These are phyloP conservation scores for Himalopsyche kuldschensis DNA, from an alignment of 2,888 invertebrate species.

Conservation along the genomic window DNA sequence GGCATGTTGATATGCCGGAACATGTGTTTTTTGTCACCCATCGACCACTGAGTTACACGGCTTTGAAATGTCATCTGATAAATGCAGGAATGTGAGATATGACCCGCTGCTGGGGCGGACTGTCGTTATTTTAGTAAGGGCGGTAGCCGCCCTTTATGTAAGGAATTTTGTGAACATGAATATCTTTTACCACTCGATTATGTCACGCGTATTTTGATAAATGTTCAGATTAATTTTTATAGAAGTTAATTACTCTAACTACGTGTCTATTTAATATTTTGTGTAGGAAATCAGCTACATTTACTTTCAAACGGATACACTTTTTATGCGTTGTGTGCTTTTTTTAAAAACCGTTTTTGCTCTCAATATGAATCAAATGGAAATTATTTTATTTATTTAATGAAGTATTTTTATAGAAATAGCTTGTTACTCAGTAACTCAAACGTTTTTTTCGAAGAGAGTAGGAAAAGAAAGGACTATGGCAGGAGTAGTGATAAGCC, in stretches of 20 bases:
- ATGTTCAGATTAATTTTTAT: not conserved
- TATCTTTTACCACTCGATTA: not conserved
- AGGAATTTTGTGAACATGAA: not conserved
- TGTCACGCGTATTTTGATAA: not conserved
- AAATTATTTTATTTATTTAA: too few relatives aligned
- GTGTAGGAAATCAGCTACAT: too few relatives aligned
- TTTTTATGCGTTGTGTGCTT: too few relatives aligned
- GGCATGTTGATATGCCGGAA: not conserved
- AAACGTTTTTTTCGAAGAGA: too few relatives aligned
- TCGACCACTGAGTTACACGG: not conserved
- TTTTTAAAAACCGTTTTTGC: too few relatives aligned
- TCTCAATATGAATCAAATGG: too few relatives aligned
- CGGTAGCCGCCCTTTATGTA: not conserved
- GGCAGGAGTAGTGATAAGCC: too few relatives aligned
- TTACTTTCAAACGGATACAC: too few relatives aligned
- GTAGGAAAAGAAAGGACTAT: too few relatives aligned
- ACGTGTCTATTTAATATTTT: too few relatives aligned
- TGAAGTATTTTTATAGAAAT: too few relatives aligned
- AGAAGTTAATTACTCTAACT: not conserved
- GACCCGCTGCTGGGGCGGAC: not conserved
- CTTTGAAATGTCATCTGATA: not conserved
- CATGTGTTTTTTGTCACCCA: not conserved
- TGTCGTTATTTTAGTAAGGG: not conserved
- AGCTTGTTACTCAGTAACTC: too few relatives aligned
- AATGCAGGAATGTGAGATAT: not conserved